Conservation (phyloP, 2,113 vertebrate genomes). For the Limnothrissa miodon region DNA sequence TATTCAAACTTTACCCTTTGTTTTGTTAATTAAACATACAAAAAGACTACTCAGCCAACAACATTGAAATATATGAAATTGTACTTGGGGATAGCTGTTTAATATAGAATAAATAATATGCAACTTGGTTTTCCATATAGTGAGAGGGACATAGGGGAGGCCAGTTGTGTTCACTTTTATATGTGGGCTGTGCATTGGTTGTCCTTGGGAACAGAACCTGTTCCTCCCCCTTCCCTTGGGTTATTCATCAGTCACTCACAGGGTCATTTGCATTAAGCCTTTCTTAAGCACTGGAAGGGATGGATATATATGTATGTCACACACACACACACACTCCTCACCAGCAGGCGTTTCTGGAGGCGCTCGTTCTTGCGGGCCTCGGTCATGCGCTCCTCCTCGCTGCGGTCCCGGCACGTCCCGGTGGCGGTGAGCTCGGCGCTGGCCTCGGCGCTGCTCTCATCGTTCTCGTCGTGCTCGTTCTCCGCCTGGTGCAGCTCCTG, state of each 20-base stretch:
- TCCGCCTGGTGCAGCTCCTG: slow-evolving; percentile 78
- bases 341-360: slow-evolving; percentile 93
- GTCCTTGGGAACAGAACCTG: not conserved
- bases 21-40: not conserved
- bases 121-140: too few relatives aligned
- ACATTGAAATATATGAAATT: not conserved
- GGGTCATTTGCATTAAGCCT: not conserved
- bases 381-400: slow-evolving; percentile 89
- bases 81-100: not conserved
- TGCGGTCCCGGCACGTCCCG: slow-evolving; percentile 85
- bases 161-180: too few relatives aligned
- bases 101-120: too few relatives aligned
- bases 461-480: slow-evolving; percentile 90
- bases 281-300: not conserved
- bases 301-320: not conserved
- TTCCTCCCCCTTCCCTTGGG: not conserved
- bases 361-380: slow-evolving; percentile 93
- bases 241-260: not conserved
- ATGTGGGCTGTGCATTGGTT: not conserved
- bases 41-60: not conserved
- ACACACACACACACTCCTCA: slow-evolving; percentile 49
- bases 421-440: slow-evolving; percentile 86
- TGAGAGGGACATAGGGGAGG: too few relatives aligned
- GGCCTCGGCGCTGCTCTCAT: slow-evolving; percentile 90
- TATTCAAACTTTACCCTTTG: not conserved